These are phyloP conservation scores for Heliothis peltigera DNA, from an alignment of 2,888 invertebrate genomes.

Conservation along the genomic window DNA sequence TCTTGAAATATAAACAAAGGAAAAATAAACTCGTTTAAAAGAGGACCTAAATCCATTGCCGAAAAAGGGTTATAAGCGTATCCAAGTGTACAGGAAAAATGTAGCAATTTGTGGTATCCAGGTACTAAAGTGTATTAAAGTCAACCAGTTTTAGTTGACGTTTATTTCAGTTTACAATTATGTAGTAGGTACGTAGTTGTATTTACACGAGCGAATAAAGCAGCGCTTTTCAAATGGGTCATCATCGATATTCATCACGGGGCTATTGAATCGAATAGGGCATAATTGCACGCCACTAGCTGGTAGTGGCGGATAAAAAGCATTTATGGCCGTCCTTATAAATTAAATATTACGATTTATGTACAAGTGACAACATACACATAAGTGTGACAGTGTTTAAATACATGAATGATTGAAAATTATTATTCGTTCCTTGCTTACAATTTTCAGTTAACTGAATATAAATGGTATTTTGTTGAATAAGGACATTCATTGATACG, in stretches of 20 bases:
- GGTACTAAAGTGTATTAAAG: slow-evolving; percentile 24
- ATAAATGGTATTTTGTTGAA: background rate
- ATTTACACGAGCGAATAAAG: slow-evolving; percentile 56
- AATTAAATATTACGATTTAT: slow-evolving; percentile 11
- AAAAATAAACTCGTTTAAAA: slow-evolving; percentile 45
- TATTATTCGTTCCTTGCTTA: background rate
- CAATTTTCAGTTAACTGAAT: background rate
- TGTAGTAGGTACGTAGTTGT: slow-evolving; percentile 19
- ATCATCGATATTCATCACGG: slow-evolving; percentile 75
- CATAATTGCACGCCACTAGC: slow-evolving; percentile 68
- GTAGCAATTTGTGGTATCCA: slow-evolving; percentile 5
- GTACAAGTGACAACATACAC: slow-evolving; percentile 15
- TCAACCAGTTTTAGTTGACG: slow-evolving; percentile 29
- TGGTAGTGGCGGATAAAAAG: slow-evolving; percentile 39
- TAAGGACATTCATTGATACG: background rate
- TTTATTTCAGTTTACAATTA: slow-evolving; percentile 42
- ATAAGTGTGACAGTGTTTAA: background rate
- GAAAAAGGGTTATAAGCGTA: slow-evolving; percentile 21
- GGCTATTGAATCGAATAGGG: slow-evolving; percentile 74
- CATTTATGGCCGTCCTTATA: slow-evolving; percentile 25
- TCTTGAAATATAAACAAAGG: slow-evolving; percentile 37
- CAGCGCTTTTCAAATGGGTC: slow-evolving; percentile 67
- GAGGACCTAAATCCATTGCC: slow-evolving; percentile 37
- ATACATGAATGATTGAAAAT: slow-evolving; percentile 1
- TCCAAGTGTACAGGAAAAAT: slow-evolving; percentile 25